Conservation (phyloP, 2,888 invertebrate species). For the Habroteleia sp. region DNA sequence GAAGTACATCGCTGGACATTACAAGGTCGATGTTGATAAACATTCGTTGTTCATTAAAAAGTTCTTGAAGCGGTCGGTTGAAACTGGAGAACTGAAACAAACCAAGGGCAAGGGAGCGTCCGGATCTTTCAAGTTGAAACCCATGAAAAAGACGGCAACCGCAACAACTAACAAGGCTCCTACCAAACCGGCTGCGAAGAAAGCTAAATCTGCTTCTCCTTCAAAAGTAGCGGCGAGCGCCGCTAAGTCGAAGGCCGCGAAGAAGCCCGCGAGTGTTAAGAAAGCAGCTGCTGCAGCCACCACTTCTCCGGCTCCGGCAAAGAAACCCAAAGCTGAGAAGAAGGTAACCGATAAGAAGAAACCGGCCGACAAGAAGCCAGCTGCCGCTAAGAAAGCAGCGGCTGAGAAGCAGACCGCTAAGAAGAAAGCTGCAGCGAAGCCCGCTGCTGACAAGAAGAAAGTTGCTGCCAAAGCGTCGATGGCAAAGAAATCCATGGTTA, state of each 20-base stretch:
- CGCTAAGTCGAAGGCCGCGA: conserved; percentile 35
- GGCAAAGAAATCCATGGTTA: conserved; percentile 64
- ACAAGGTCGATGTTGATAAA: conserved; percentile 84
- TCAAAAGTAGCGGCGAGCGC: no score
- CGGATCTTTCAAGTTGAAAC: conserved; percentile 74
- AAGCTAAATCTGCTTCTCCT: no score
- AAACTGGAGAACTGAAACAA: conserved; percentile 82
- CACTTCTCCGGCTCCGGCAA: no score
- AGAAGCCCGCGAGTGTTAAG: conserved; percentile 60
- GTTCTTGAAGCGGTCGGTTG: conserved; percentile 83
- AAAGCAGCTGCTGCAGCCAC: conserved; percentile 64
- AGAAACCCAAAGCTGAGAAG: no score
- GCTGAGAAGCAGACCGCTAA: conserved; percentile 58
- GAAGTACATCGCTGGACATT: conserved; percentile 84
- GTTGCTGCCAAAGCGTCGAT: conserved; percentile 35
- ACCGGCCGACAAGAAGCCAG: conserved; percentile 60
- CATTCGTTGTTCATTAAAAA: conserved; percentile 84
- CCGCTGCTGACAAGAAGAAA: conserved; percentile 33
- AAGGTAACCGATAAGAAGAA: no score
- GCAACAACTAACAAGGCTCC: no score
- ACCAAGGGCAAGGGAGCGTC: conserved; percentile 83
- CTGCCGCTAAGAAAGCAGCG: conserved; percentile 61
- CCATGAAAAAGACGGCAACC: no score
- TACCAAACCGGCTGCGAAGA: no score
- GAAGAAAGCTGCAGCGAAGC: conserved; percentile 38